A percentile compares a stretch with the other conserved stretches of the same genome.
Evolutionary conservation across 2,888 invertebrate genomes (phyloP).

Genomic region (Macrosoma leucophasiata): DNA sequence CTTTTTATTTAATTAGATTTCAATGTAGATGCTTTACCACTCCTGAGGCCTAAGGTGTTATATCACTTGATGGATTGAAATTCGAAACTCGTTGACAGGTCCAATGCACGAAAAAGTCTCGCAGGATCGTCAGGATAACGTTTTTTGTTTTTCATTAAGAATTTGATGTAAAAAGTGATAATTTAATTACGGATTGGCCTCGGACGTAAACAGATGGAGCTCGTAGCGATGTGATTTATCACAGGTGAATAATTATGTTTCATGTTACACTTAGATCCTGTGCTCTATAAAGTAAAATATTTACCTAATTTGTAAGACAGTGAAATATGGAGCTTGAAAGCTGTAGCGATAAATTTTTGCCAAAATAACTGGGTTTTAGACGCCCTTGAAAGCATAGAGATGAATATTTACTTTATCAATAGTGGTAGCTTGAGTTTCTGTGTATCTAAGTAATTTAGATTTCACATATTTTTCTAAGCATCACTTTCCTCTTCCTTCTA

Average conservation of each 20-base stretch:
- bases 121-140: too few species aligned
- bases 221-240: conserved; percentile 59
- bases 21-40: too few species aligned
- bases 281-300: conserved; percentile 33
- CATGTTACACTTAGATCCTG: conserved; percentile 56
- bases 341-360: conserved; percentile 10
- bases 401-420: not conserved
- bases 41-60: too few species aligned
- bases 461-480: too few species aligned
- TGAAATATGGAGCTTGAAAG: conserved; percentile 8
- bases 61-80: too few species aligned
- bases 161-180: conserved; percentile 50
- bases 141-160: too few species aligned
- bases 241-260: conserved; percentile 58
- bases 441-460: too few species aligned
- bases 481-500: too few species aligned
- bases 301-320: conserved; percentile 12
- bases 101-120: too few species aligned
- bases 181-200: conserved; percentile 47
- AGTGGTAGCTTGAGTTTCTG: conserved; percentile 8
- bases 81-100: too few species aligned
- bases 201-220: conserved; percentile 49
- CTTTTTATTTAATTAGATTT: too few species aligned
- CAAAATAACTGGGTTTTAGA: conserved; percentile 1
- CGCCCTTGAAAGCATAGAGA: not conserved